Evolutionary conservation across 2,888 invertebrate species (phyloP), one percentile per base, ranked within the genome.

Genomic region (Pherbina coryleti): DNA sequence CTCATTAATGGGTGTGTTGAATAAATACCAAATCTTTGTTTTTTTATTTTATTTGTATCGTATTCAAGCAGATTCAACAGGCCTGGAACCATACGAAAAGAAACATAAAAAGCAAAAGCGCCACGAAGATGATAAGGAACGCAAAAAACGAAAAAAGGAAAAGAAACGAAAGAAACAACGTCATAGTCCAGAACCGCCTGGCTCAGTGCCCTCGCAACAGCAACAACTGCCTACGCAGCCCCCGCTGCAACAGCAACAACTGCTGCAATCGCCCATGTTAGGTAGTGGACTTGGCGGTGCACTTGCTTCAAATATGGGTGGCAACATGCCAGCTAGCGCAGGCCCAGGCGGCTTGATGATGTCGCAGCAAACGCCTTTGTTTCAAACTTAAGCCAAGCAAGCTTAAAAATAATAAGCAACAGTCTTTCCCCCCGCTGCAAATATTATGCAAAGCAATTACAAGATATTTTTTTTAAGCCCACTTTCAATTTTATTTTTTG

Each of bases 131-230:
- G 97, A 97, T 84, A 97, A 97, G 86, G 97, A 97, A 86, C 92
- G 97, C 51, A 97, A 96, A 90, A 97, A 97, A 89, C 91, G 97
- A 85, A 97, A 97, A 93, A 97, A 97, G 91, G 97, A 98, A 87
- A 97, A 98, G 90, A 97, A 97, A 85, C 92, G 97, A 84, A 97
- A 97, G 93, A 97, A 97, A 89, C 96, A 97, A 86, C 96, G 96
- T 86, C 97, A 97, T 89, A 97, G 96, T 87, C 97, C 97, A 0
- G 97, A 97, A 87, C 96, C 85, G n/a, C 81, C 83, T 7, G 72
- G 73, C 7, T 64, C 73, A 44, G 64, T 66, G 51, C 71, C 64
- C 51, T 34, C 62, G 31, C 77, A 72, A 37, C 86, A 17, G 83
- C 76, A 62, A 49, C 71, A 71, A 49, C 82, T 84, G n/a, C 67